Evolutionary conservation across 2,113 vertebrate species (phyloP).

Genomic region (Amblyopsis rosae): DNA sequence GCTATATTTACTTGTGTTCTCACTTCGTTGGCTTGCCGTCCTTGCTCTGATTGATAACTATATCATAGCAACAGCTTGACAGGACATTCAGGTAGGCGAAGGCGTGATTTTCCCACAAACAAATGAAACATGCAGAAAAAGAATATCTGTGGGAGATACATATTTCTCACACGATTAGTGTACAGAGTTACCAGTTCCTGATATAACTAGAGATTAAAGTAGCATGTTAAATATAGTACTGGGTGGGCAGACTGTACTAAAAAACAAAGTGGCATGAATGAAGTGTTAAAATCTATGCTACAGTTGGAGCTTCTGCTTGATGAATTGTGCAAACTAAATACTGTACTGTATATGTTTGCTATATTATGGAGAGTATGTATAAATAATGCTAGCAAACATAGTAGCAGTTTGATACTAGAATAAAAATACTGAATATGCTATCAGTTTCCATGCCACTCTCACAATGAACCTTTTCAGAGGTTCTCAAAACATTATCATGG

Average conservation of each 20-base stretch:
- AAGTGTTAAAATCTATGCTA: slow-evolving; percentile 19
- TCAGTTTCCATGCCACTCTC: too few relatives aligned
- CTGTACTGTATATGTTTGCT: slow-evolving; percentile 3
- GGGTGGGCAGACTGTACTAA: slow-evolving; percentile 14
- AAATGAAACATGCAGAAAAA: slow-evolving; percentile 21
- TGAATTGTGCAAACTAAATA: slow-evolving; percentile 9
- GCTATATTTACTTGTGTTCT: not conserved
- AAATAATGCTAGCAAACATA: too few relatives aligned
- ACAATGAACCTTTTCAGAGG: not conserved
- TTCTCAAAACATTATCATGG: not conserved
- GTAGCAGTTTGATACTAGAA: too few relatives aligned
- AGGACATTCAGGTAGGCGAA: slow-evolving; percentile 72
- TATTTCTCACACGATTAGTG: slow-evolving; percentile 15
- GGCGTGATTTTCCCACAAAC: slow-evolving; percentile 60
- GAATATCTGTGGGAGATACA: slow-evolving; percentile 26
- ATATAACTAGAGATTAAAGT: slow-evolving; percentile 19
- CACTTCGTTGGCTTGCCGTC: not conserved
- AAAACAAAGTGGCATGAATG: slow-evolving; percentile 12
- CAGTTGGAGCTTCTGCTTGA: slow-evolving; percentile 5
- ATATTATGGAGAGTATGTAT: too few relatives aligned
- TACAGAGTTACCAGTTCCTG: not conserved
- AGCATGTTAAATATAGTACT: slow-evolving; percentile 35
- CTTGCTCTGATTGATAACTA: slow-evolving; percentile 65
- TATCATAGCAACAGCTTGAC: slow-evolving; percentile 77
- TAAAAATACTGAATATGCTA: too few relatives aligned